Evolutionary conservation across 53 echinoderm and acorn worm genomes (phyloP), one percentile per base, ranked within the genome.

Genomic region (Stichopus horrens): DNA sequence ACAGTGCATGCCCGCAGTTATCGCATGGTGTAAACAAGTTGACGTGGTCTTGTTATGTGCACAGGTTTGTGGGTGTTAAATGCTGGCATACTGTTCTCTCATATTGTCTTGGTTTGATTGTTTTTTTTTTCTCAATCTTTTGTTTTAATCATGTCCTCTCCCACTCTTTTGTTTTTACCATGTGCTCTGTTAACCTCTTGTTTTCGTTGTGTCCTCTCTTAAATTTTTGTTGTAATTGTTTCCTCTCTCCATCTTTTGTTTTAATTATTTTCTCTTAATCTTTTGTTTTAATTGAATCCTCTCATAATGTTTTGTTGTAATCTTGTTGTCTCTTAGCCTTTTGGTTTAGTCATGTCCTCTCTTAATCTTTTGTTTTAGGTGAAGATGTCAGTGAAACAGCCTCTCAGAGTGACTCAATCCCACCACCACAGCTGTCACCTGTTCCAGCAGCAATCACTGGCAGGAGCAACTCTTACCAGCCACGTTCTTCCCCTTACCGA

Each of bases 401-500:
- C 54, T 89, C 93, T 14, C 90, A 90, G 54, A 93, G 91, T 88
- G 92, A 92, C 65, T 91, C 93, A 53, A 81, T 79, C 13, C 93
- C 93, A 81, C 93, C 94, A 58, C 94, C 93, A 71, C 90, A 90
- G 71, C 92, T 94, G 53, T 93, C 95, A 66, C 95, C 93, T 9
- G 89, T 89, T 63, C 94, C 96, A 23, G 90, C 93, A 9, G 92
- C 92, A 19, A 96, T 96, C 67, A 87, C 91, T 66, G 86, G 83
- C 7, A 88, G 96, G 6, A 94, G 96, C 87, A 87, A 93, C 65
- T 96, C 96, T 55, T 89, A 92, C 22, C 96, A 94, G 10, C 82
- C 90, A 52, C 89, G 94, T 79, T 89, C 93, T 83, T 93, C 93
- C 9, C 93, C 92, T 20, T 86, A 87, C 21, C 90, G 90, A 57